Base-by-base conservation (phyloP, 1,140 invertebrate species). In the Apocrypta bakeri region DNA sequence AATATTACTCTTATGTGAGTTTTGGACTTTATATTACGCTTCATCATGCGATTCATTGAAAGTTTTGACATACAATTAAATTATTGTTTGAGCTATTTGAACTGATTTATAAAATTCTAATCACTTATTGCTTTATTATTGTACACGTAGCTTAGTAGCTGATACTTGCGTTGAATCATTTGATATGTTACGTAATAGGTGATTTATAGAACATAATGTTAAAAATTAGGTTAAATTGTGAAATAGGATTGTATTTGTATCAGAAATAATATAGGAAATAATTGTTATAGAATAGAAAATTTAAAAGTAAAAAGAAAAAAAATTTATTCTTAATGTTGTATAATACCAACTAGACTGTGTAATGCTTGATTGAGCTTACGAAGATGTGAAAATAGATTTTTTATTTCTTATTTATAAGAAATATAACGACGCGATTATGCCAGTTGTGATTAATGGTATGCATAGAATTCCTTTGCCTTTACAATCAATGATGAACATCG, bases 271-370 rank as follows among this genome's bases (percentile, higher is more conserved):
- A 2, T 37, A 64, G 64, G 63, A 12, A 75, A 81, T 77, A 17
- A 76, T 82, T 82, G 81, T 82, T 82, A 82, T 72, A 64, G 63
- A 78, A 33, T 82, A 78, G 75, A 78, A 72, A 64, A 73, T 78
- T 33, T 56, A 73, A 82, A 82, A 71, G 12, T 71, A 71, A 78
- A 72, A 78, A 29, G 14, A 42, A 21, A 66, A 78, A 73, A 77
- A 78, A 25, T 73, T 78, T 82, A 82, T 78, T 78, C 68, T 78
- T 42, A 77, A 78, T 78, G 81, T 82, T 82, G 68, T 66, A 48
- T 64, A 72, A 78, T 78, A 2, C 64, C 72, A 7, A 72, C 71
- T 72, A 78, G 40, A 71, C 31, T 78, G 42, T 42, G 33, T 72
- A 78, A 48, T 78, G 25, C 61, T 24, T 68, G 31, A 69, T 78